A percentile compares a stretch with the other conserved stretches of the same genome.
Conservation (phyloP, 1,140 invertebrate species). For the Luehdorfia chinensis region DNA sequence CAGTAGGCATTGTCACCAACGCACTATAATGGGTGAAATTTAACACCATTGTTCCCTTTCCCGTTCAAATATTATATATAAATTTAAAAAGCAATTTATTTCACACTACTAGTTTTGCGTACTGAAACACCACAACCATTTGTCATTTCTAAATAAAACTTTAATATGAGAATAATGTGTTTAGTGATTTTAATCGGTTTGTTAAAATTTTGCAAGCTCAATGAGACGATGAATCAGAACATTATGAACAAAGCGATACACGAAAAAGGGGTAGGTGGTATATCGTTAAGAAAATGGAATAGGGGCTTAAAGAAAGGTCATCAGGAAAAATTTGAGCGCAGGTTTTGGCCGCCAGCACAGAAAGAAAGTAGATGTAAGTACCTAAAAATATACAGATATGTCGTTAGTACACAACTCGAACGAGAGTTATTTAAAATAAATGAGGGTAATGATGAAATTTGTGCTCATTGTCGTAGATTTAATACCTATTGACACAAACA, state of each 20-base stretch:
- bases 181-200: constrained; percentile 24
- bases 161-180: constrained; percentile 23
- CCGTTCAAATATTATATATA: constrained; percentile 52
- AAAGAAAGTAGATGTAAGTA: constrained; percentile 65
- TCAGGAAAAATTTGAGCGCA: constrained; percentile 26
- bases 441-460: too few relatives aligned
- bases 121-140: too few relatives aligned
- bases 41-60: constrained; percentile 57
- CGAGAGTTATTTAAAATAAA: too few relatives aligned
- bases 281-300: constrained; percentile 24
- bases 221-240: constrained; percentile 16
- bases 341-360: constrained; percentile 49
- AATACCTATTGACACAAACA: too few relatives aligned
- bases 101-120: too few relatives aligned
- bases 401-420: too few relatives aligned
- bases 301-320: constrained; percentile 22
- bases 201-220: constrained; percentile 26
- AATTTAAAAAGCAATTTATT: constrained; percentile 30
- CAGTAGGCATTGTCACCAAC: constrained; percentile 41
- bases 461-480: too few relatives aligned
- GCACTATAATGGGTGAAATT: constrained; percentile 59
- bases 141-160: too few relatives aligned
- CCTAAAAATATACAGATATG: constrained; percentile 76
- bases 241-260: too few relatives aligned
- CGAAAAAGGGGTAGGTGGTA: constrained; percentile 16